Conservation (phyloP, 2,797 vertebrate genomes). For the Phoebastria nigripes region DNA sequence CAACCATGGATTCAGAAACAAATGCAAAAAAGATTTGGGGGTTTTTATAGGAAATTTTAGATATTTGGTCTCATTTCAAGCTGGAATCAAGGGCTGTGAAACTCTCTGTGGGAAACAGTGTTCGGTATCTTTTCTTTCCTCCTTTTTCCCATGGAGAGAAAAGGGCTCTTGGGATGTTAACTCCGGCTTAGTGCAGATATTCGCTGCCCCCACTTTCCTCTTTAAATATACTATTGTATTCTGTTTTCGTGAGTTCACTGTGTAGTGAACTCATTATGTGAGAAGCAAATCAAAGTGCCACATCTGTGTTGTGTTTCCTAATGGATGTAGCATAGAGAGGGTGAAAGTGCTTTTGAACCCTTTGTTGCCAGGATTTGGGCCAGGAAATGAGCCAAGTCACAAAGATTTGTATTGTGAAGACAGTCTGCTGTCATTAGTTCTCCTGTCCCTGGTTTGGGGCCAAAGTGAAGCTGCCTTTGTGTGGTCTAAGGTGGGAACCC, state of each 20-base stretch:
- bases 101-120: not conserved
- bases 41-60: not conserved
- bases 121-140: not conserved
- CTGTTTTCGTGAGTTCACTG: conserved; percentile 1
- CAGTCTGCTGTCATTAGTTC: not conserved
- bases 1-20: not conserved
- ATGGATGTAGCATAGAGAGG: not conserved
- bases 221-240: not conserved
- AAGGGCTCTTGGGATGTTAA: not conserved
- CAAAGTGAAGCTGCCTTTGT: not conserved
- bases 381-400: not conserved
- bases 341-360: not conserved
- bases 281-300: not conserved
- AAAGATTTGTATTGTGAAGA: not conserved
- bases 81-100: not conserved
- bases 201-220: not conserved
- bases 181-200: not conserved
- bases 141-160: not conserved
- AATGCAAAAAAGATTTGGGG: not conserved
- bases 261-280: not conserved
- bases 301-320: not conserved
- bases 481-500: not conserved
- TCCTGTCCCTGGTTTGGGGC: not conserved
- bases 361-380: not conserved
- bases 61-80: not conserved